Percentiles rank a stretch among this genome's conserved stretches.
These are phyloP conservation scores for Saturnia pavonia DNA, from an alignment of 2,888 invertebrate genomes.

Conservation along the genomic window DNA sequence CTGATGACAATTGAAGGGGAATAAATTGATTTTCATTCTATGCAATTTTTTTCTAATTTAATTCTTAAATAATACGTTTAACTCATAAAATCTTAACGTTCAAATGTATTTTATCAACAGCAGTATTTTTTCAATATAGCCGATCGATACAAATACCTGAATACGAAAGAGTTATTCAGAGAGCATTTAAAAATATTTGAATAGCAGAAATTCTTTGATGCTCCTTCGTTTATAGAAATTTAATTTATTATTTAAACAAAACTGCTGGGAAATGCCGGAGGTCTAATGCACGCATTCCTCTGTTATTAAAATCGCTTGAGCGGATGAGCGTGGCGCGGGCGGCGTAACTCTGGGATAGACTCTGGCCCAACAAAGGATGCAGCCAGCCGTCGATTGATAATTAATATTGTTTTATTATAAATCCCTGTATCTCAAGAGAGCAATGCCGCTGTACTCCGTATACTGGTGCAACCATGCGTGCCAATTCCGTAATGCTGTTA, in stretches of 20 bases:
- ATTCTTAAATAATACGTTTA: constrained; percentile 6
- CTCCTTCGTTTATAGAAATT: constrained; percentile 59
- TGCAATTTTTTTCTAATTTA: constrained; percentile 18
- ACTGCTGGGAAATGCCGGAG: constrained; percentile 61
- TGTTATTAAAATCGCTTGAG: constrained; percentile 60
- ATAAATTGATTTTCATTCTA: constrained; percentile 63
- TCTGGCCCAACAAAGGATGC: constrained; percentile 30
- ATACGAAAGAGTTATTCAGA: constrained; percentile 18
- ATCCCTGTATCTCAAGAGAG: constrained; percentile 31
- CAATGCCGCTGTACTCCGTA: constrained; percentile 40
- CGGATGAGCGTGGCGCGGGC: constrained; percentile 31
- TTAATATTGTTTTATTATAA: constrained; percentile 39
- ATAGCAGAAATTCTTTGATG: constrained; percentile 46
- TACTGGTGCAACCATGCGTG: constrained; percentile 56
- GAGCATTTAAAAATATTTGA: constrained; percentile 31
- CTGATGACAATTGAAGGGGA: constrained; percentile 66
- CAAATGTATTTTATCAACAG: background rate
- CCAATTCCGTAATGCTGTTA: constrained; percentile 61
- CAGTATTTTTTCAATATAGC: background rate
- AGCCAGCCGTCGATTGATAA: constrained; percentile 35
- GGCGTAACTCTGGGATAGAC: constrained; percentile 31
- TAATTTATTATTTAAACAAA: constrained; percentile 73
- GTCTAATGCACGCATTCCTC: constrained; percentile 70
- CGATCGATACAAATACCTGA: background rate
- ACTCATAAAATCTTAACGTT: background rate